These are phyloP conservation scores for Aldrovandia affinis DNA, from an alignment of 2,797 vertebrate genomes.

Conservation along the genomic window DNA sequence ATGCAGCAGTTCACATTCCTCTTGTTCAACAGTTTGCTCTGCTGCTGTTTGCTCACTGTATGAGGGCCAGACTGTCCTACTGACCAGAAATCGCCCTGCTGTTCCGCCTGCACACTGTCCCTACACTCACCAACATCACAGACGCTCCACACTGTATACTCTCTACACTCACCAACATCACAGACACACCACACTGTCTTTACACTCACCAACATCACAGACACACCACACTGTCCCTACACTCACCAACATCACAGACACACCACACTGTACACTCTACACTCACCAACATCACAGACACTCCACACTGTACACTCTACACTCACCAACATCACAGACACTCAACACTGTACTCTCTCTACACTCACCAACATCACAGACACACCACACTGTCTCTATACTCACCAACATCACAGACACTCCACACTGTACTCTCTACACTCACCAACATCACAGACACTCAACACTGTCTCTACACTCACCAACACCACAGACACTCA, in stretches of 20 bases:
- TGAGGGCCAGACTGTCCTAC: slow-evolving; percentile 6
- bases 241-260: neutral
- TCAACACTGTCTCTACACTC: neutral
- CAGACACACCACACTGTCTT: neutral
- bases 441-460: neutral
- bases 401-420: neutral
- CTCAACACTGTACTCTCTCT: too few species aligned
- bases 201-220: neutral
- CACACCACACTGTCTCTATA: neutral
- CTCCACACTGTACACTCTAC: neutral
- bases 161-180: neutral
- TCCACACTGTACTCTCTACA: neutral
- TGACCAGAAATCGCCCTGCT: neutral
- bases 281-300: neutral
- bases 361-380: neutral
- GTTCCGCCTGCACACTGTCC: neutral
- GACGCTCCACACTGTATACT: neutral
- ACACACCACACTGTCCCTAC: neutral
- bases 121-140: neutral
- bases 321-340: neutral
- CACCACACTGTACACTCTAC: neutral
- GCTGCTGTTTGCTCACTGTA: slow-evolving; percentile 6
- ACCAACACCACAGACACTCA: neutral
- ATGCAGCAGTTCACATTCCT: neutral
- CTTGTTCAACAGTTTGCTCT: neutral